Percentiles rank a stretch among this genome's conserved stretches.
Conservation (phyloP, 1,140 invertebrate species). For the Holotrichia oblita region DNA sequence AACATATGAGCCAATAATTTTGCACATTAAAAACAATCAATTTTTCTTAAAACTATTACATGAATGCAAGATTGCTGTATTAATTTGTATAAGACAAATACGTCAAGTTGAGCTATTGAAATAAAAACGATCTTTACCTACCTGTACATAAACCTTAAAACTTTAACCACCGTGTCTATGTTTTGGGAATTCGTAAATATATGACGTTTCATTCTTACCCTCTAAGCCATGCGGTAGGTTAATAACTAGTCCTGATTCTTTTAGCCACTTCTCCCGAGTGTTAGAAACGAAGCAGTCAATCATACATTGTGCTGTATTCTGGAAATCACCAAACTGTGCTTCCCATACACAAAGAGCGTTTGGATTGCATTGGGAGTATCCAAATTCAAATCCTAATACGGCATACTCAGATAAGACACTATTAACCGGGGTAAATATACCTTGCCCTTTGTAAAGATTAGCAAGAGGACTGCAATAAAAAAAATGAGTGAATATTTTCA, state of each 20-base stretch:
- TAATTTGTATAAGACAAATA: too few relatives aligned
- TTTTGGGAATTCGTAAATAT: not conserved
- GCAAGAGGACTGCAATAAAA: constrained; percentile 71
- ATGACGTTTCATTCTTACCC: constrained; percentile 67
- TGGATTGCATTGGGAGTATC: constrained; percentile 86
- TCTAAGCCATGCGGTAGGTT: constrained; percentile 92
- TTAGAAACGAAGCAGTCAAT: constrained; percentile 86
- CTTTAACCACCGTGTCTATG: too few relatives aligned
- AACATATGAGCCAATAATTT: too few relatives aligned
- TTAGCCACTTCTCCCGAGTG: constrained; percentile 85
- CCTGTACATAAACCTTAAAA: too few relatives aligned
- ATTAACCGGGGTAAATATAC: constrained; percentile 81
- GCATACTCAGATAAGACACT: constrained; percentile 85
- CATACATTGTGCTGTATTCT: constrained; percentile 85
- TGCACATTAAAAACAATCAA: too few relatives aligned
- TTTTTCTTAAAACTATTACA: too few relatives aligned
- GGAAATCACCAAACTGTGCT: constrained; percentile 92
- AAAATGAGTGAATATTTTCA: constrained; percentile 5
- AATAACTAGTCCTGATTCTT: constrained; percentile 83
- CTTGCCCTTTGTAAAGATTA: constrained; percentile 77
- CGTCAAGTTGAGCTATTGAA: too few relatives aligned
- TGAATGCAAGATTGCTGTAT: too few relatives aligned
- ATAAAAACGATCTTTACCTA: too few relatives aligned
- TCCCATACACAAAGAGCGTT: constrained; percentile 88
- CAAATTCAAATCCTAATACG: constrained; percentile 80